phyloP scores from a whole-genome alignment of 1,140 invertebrate species.

The Leptinotarsa undecemlineata region DNA sequence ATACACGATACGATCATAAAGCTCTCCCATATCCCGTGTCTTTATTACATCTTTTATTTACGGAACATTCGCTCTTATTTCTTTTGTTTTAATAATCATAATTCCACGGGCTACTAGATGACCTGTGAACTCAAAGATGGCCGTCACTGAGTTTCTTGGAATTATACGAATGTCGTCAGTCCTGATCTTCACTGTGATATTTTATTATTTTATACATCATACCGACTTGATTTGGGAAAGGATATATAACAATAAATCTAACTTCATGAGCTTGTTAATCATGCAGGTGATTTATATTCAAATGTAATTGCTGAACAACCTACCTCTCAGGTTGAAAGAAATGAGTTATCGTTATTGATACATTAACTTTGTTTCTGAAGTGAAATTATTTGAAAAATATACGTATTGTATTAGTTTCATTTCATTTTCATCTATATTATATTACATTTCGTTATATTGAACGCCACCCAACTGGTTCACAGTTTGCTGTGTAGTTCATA shows the following conservation, averaged over 20 bases:
- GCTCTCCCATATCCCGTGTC: slow-evolving; percentile 21
- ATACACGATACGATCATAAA: slow-evolving; percentile 26
- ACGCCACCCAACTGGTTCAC: too few relatives aligned
- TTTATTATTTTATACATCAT: slow-evolving; percentile 20
- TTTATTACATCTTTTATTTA: slow-evolving; percentile 25
- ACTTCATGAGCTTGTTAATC: slow-evolving; percentile 25
- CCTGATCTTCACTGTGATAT: slow-evolving; percentile 23
- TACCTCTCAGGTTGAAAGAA: neutral
- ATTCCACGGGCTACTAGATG: slow-evolving; percentile 30
- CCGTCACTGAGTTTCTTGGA: slow-evolving; percentile 26
- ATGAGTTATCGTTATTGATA: slow-evolving; percentile 8
- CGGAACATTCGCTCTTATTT: slow-evolving; percentile 31
- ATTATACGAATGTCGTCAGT: slow-evolving; percentile 25
- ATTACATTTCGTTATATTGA: too few relatives aligned
- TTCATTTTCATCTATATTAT: too few relatives aligned
- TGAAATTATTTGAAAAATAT: neutral
- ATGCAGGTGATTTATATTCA: slow-evolving; percentile 23
- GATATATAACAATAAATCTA: slow-evolving; percentile 27
- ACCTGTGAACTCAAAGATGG: slow-evolving; percentile 28
- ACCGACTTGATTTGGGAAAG: slow-evolving; percentile 21
- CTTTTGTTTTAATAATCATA: slow-evolving; percentile 33
- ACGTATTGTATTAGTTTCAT: too few relatives aligned
- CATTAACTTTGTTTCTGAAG: neutral
- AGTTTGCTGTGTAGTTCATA: too few relatives aligned
- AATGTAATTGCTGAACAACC: slow-evolving; percentile 23